phyloP scores from a whole-genome alignment of 1,140 invertebrate genomes.

The Apis mellifera region DNA sequence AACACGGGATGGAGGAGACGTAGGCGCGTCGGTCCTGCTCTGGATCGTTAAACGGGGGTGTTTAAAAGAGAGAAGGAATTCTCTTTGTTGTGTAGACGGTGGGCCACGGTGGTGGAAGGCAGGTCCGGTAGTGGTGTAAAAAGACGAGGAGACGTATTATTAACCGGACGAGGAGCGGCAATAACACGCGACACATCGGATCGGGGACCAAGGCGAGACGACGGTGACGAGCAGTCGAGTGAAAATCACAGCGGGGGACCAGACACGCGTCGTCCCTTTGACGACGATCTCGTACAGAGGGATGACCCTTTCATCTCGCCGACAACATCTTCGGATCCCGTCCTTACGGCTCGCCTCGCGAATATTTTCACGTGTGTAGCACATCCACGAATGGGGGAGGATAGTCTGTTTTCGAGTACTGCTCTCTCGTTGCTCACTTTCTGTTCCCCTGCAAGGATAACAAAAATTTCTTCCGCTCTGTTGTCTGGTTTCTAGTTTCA shows the following conservation, averaged over 20 bases:
- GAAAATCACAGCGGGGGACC: conserved; percentile 62
- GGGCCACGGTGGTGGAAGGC: neutral
- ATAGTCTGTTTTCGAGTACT: neutral
- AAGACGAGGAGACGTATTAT: conserved; percentile 50
- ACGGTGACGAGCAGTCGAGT: conserved; percentile 53
- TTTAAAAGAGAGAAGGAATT: conserved; percentile 35
- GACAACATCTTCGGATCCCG: conserved; percentile 55
- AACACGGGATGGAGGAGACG: too few species aligned
- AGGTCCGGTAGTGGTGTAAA: neutral
- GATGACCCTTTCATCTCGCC: conserved; percentile 67
- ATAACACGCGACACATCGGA: conserved; percentile 48
- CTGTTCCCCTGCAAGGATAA: neutral
- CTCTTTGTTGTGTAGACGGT: conserved; percentile 21
- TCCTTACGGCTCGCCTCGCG: conserved; percentile 47
- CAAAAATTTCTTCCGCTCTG: neutral
- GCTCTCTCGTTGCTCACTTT: neutral
- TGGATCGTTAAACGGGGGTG: conserved; percentile 31
- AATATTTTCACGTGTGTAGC: conserved; percentile 38
- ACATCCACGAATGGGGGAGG: neutral
- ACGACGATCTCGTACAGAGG: conserved; percentile 60
- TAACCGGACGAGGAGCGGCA: conserved; percentile 44
- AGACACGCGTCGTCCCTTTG: conserved; percentile 66
- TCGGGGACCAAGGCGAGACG: conserved; percentile 42
- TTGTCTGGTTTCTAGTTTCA: neutral
- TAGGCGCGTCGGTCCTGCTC: neutral